A percentile compares a stretch with the other conserved stretches of the same genome.
Evolutionary conservation across 1,140 invertebrate genomes (phyloP).

Genomic region (Sycophila sp.): DNA sequence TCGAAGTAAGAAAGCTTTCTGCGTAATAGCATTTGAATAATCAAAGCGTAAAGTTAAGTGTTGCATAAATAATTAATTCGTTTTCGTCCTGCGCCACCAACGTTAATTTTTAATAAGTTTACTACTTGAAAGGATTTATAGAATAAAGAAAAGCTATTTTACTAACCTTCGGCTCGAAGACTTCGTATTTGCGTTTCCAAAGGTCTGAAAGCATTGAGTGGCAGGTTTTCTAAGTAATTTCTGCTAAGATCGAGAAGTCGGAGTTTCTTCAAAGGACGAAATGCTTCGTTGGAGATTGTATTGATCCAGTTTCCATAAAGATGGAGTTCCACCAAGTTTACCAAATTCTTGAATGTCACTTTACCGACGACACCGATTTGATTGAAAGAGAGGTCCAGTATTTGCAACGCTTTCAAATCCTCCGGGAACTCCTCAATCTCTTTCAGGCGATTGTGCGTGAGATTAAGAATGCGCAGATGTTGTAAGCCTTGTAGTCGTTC

Average conservation of each 20-base stretch:
- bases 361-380: conserved; percentile 81
- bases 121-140: too few species aligned
- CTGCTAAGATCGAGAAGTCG: conserved; percentile 82
- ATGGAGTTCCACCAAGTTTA: conserved; percentile 79
- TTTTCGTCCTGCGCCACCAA: too few species aligned
- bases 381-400: conserved; percentile 85
- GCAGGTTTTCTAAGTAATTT: conserved; percentile 86
- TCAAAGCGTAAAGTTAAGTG: too few species aligned
- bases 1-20: too few species aligned
- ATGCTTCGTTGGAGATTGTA: conserved; percentile 80
- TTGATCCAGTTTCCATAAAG: conserved; percentile 86
- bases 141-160: neutral
- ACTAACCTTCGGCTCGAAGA: conserved; percentile 80
- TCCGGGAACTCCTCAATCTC: conserved; percentile 85
- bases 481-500: conserved; percentile 84
- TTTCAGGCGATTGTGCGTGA: conserved; percentile 83
- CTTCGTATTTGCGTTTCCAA: conserved; percentile 84
- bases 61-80: too few species aligned
- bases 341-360: conserved; percentile 78
- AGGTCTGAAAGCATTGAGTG: conserved; percentile 78
- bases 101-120: too few species aligned
- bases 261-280: conserved; percentile 82
- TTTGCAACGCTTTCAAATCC: conserved; percentile 80
- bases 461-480: conserved; percentile 78
- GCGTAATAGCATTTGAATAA: too few species aligned